phyloP scores from a whole-genome alignment of 2,797 vertebrate genomes.

The Lagocephalus sceleratus region DNA sequence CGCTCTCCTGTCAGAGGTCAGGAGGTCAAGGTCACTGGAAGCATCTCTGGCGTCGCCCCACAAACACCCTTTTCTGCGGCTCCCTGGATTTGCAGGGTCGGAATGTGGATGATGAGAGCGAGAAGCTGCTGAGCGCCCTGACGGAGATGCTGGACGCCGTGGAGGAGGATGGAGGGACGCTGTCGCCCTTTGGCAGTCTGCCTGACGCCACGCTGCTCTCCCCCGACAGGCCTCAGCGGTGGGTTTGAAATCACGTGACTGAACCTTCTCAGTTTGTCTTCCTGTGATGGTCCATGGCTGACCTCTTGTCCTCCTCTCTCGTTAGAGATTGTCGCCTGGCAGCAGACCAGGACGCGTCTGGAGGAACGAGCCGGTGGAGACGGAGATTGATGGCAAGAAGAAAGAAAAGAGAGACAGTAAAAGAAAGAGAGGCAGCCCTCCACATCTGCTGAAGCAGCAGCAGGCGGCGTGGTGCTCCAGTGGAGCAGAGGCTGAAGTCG shows the following conservation, averaged over 20 bases:
- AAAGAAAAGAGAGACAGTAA: slow-evolving; percentile 23
- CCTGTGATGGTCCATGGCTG: not conserved
- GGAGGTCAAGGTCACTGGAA: slow-evolving; percentile 5
- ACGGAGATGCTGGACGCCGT: slow-evolving; percentile 92
- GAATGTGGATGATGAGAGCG: slow-evolving; percentile 81
- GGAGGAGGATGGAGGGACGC: slow-evolving; percentile 78
- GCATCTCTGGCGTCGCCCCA: not conserved
- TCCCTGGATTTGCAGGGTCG: slow-evolving; percentile 59
- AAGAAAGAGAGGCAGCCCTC: not conserved
- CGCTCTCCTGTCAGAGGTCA: slow-evolving; percentile 77
- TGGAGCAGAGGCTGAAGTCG: slow-evolving; percentile 43
- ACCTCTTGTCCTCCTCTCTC: not conserved
- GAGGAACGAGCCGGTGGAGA: slow-evolving; percentile 53
- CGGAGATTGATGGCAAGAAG: slow-evolving; percentile 77
- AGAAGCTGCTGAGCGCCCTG: slow-evolving; percentile 86
- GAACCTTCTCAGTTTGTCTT: too few species aligned
- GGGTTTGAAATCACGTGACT: too few species aligned
- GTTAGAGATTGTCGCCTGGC: slow-evolving; percentile 32
- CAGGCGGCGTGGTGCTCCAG: slow-evolving; percentile 17
- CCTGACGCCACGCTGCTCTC: slow-evolving; percentile 83
- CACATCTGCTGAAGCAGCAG: slow-evolving; percentile 13
- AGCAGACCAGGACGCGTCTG: slow-evolving; percentile 45
- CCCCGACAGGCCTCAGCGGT: slow-evolving; percentile 66
- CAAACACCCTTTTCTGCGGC: not conserved
- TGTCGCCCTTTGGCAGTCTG: slow-evolving; percentile 91